A percentile compares a stretch with the other conserved stretches of the same genome.
These are phyloP conservation scores for Odocoileus virginianus DNA, from an alignment of 2,113 vertebrate genomes.

Conservation along the genomic window DNA sequence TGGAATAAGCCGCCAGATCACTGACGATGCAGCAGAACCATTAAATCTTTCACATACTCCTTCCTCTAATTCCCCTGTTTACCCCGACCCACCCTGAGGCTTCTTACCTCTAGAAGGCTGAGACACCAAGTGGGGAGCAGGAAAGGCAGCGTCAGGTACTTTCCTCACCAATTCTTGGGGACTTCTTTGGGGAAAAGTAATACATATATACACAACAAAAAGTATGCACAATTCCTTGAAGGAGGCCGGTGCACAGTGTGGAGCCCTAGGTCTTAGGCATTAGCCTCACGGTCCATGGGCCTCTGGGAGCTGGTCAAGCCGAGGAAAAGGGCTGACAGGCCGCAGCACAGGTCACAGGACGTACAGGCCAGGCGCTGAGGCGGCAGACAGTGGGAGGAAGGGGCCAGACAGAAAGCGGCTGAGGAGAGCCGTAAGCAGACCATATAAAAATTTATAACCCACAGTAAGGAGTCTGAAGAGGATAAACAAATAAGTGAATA, in stretches of 20 bases:
- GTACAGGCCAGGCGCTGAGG: background rate
- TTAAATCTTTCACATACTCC: accelerated
- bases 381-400: accelerated
- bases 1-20: background rate
- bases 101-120: background rate
- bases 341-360: background rate
- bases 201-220: background rate
- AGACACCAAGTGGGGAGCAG: background rate
- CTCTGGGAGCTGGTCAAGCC: too few species aligned
- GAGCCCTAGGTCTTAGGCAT: background rate
- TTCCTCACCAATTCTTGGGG: background rate
- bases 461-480: background rate
- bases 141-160: background rate
- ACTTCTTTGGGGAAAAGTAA: background rate
- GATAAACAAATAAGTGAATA: background rate
- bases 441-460: background rate
- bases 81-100: too few species aligned
- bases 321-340: too few species aligned
- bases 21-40: too few species aligned
- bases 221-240: background rate
- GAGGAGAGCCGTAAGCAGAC: background rate
- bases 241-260: background rate
- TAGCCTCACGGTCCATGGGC: too few species aligned
- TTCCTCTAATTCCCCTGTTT: background rate
- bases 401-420: too few species aligned